Percentiles rank a stretch among this genome's conserved stretches.
Conservation (phyloP, 2,113 vertebrate species). For the Epinephelus moara region DNA sequence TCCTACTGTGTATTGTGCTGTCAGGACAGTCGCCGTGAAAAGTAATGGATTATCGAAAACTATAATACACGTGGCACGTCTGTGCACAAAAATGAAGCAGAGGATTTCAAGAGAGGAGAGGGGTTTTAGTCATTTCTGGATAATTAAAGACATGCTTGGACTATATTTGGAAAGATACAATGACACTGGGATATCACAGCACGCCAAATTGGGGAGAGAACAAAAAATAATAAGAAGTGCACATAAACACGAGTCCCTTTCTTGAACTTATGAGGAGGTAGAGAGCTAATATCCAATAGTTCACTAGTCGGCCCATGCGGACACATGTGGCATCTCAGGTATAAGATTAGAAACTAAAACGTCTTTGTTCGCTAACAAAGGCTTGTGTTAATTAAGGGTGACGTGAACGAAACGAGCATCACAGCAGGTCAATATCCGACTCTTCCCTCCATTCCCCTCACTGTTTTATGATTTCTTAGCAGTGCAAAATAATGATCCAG, state of each 20-base stretch:
- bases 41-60: constrained; percentile 61
- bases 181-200: constrained; percentile 63
- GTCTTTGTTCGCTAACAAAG: constrained; percentile 59
- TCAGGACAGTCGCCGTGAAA: constrained; percentile 56
- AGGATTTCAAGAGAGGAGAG: constrained; percentile 58
- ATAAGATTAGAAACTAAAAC: constrained; percentile 43
- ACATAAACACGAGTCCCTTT: constrained; percentile 82
- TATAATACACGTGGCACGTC: constrained; percentile 71
- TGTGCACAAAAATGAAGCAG: constrained; percentile 73
- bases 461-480: constrained; percentile 23
- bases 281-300: constrained; percentile 71
- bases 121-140: constrained; percentile 59
- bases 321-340: constrained; percentile 61
- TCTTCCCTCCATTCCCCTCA: constrained; percentile 7
- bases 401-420: constrained; percentile 53
- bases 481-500: constrained; percentile 60
- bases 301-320: constrained; percentile 51
- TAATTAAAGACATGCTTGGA: constrained; percentile 73
- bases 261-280: constrained; percentile 77
- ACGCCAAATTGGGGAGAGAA: constrained; percentile 47
- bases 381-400: constrained; percentile 49
- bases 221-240: constrained; percentile 60
- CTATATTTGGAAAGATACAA: constrained; percentile 64
- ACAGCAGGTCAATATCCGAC: constrained; percentile 61
- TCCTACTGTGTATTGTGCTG: constrained; percentile 68